Percentiles rank a stretch among this genome's conserved stretches.
Conservation (phyloP, 2,113 vertebrate genomes). For the Spermophilus dauricus region DNA sequence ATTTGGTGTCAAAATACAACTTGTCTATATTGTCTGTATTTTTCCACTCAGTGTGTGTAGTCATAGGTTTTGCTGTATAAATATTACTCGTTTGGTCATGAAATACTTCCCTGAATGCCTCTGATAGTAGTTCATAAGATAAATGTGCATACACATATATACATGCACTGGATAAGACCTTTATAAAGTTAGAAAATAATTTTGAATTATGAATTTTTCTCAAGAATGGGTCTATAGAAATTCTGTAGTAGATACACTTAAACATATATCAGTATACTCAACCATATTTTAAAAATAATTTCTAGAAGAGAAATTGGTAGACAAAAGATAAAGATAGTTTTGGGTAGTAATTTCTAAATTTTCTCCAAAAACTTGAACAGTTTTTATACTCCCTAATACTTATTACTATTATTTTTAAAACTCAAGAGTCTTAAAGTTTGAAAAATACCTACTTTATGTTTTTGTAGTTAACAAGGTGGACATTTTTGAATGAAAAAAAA, state of each 20-base stretch:
- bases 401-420: neutral
- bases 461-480: neutral
- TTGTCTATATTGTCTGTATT: neutral
- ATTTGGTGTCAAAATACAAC: neutral
- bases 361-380: neutral
- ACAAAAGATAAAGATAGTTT: neutral
- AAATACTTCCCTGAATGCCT: neutral
- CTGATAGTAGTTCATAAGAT: neutral
- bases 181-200: constrained; percentile 19
- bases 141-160: neutral
- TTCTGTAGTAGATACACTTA: neutral
- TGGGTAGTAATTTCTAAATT: neutral
- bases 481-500: neutral
- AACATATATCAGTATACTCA: neutral
- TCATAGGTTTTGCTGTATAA: neutral
- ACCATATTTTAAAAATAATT: neutral
- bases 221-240: neutral
- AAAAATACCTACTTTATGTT: neutral
- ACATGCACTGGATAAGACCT: neutral
- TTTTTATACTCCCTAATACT: neutral
- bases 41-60: neutral
- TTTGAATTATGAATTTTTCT: neutral
- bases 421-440: neutral
- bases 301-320: neutral
- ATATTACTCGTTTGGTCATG: neutral